phyloP scores from a whole-genome alignment of 2,888 invertebrate species.

The Mythimna impura region DNA sequence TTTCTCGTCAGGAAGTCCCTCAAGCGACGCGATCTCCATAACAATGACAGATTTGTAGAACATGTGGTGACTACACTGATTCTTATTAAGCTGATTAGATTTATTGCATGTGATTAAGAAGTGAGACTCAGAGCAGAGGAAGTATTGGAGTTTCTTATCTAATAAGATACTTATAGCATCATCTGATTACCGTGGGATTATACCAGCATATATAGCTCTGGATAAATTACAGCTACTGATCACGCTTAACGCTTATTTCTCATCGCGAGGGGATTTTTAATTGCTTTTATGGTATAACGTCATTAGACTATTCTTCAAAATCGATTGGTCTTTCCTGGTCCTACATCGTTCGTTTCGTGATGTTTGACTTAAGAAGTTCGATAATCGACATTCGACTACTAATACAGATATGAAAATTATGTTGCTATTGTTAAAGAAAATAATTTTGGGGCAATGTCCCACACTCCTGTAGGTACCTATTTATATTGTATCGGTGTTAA shows the following conservation, averaged over 20 bases:
- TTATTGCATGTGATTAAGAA: not conserved
- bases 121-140: not conserved
- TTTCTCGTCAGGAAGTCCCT: conserved; percentile 45
- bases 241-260: not conserved
- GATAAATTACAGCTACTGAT: not conserved
- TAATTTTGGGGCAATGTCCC: no score
- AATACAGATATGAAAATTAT: not conserved
- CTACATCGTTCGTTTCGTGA: not conserved
- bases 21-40: conserved; percentile 23
- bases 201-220: not conserved
- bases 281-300: not conserved
- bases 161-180: not conserved
- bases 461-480: no score
- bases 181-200: not conserved
- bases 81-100: conserved; percentile 17
- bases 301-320: not conserved
- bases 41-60: conserved; percentile 20
- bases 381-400: not conserved
- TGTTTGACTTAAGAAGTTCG: not conserved
- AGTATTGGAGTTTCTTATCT: not conserved
- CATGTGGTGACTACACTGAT: conserved; percentile 10
- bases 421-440: no score
- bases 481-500: no score
- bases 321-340: not conserved
- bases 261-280: not conserved